Conservation (phyloP, 2,797 vertebrate genomes). For the Babyrousa celebensis region DNA sequence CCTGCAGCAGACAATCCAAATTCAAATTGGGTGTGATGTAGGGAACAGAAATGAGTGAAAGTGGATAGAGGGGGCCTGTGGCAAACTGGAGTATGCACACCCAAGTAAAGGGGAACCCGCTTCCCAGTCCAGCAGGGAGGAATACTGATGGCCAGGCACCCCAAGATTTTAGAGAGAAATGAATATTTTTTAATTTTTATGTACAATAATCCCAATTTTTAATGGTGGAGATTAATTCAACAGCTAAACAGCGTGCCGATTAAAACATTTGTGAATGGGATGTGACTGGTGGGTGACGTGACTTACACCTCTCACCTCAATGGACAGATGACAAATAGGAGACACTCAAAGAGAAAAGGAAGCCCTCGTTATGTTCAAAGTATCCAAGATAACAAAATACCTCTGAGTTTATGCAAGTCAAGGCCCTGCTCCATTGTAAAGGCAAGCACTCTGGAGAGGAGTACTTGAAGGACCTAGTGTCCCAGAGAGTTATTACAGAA, state of each 20-base stretch:
- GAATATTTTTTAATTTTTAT: neutral
- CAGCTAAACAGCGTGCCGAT: neutral
- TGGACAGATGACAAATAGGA: neutral
- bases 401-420: neutral
- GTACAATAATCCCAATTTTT: neutral
- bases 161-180: neutral
- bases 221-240: slow-evolving; percentile 1
- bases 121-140: neutral
- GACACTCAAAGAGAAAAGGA: neutral
- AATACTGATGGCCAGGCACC: neutral
- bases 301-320: neutral
- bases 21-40: neutral
- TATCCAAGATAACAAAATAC: neutral
- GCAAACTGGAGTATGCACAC: neutral
- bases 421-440: neutral
- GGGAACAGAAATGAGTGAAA: neutral
- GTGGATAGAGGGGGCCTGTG: neutral
- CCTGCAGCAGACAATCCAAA: neutral
- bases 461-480: neutral
- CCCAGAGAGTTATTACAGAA: neutral
- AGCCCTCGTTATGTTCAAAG: neutral
- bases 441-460: neutral
- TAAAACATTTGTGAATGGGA: neutral
- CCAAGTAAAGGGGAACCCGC: neutral
- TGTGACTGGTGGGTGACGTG: neutral